These are phyloP conservation scores for Rhabdomys dilectus DNA, from an alignment of 2,113 vertebrate genomes.

Conservation along the genomic window DNA sequence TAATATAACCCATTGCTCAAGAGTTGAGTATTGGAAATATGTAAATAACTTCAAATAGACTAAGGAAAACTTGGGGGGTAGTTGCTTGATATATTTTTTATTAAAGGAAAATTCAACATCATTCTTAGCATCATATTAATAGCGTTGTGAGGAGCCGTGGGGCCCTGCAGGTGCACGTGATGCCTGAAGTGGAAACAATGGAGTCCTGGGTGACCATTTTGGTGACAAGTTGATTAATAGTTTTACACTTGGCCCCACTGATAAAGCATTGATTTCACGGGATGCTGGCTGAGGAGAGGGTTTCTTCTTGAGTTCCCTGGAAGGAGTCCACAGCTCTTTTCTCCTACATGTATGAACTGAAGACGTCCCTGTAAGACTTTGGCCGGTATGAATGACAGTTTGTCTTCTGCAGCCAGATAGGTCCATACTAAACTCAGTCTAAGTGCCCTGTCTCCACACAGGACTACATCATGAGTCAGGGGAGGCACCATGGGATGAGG, in stretches of 20 bases:
- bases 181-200: not conserved
- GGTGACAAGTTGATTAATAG: no score
- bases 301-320: not conserved
- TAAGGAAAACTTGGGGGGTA: not conserved
- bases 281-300: no score
- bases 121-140: not conserved
- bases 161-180: no score
- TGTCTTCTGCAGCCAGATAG: not conserved
- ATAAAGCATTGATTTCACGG: no score
- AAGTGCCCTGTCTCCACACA: not conserved
- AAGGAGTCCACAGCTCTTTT: not conserved
- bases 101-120: not conserved
- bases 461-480: not conserved
- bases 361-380: rapidly evolving
- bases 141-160: rapidly evolving
- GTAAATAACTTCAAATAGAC: not conserved
- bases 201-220: not conserved
- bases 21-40: not conserved
- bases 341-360: not conserved
- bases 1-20: not conserved
- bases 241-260: no score
- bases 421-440: not conserved
- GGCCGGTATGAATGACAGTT: not conserved
- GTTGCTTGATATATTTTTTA: not conserved
- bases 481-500: rapidly evolving